A percentile compares a stretch with the other conserved stretches of the same genome.
These are phyloP conservation scores for Percopsis transmontana DNA, from an alignment of 2,113 vertebrate genomes.

Conservation along the genomic window DNA sequence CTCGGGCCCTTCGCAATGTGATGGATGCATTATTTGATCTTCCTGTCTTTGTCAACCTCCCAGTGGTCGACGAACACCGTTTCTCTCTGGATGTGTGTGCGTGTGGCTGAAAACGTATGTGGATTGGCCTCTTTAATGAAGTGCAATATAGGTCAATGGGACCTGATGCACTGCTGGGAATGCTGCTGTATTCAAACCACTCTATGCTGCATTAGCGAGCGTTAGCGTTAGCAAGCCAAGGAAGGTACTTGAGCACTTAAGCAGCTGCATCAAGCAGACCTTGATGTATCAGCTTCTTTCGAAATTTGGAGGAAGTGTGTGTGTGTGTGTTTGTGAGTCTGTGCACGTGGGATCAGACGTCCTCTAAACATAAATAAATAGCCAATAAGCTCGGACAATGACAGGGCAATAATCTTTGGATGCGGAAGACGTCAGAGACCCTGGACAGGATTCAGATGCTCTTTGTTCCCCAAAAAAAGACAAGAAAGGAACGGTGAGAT, in stretches of 20 bases:
- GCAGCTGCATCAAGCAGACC: conserved; percentile 84
- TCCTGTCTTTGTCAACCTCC: conserved; percentile 98
- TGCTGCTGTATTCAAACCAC: conserved; percentile 34
- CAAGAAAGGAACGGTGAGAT: conserved; percentile 58
- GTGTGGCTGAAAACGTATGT: neutral
- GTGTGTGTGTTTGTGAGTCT: conserved; percentile 81
- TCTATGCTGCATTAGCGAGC: no score
- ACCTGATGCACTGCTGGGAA: conserved; percentile 52
- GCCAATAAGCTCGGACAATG: conserved; percentile 60
- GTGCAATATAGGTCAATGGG: conserved; percentile 78
- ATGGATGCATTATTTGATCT: conserved; percentile 97
- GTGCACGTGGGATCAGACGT: conserved; percentile 22
- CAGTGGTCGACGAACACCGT: conserved; percentile 81
- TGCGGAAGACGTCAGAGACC: conserved; percentile 55
- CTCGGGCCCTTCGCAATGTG: conserved; percentile 85
- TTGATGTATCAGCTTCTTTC: conserved; percentile 83
- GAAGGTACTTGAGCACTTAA: conserved; percentile 75
- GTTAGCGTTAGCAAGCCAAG: conserved; percentile 27
- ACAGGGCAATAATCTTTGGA: conserved; percentile 63
- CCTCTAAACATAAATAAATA: conserved; percentile 65
- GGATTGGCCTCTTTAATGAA: conserved; percentile 46
- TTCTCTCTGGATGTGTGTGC: conserved; percentile 78
- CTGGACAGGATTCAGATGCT: conserved; percentile 52
- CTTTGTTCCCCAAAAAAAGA: conserved; percentile 5
- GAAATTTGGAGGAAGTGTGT: conserved; percentile 83